Conservation (phyloP, 2,113 vertebrate species). For the Gymnobelideus leadbeateri region DNA sequence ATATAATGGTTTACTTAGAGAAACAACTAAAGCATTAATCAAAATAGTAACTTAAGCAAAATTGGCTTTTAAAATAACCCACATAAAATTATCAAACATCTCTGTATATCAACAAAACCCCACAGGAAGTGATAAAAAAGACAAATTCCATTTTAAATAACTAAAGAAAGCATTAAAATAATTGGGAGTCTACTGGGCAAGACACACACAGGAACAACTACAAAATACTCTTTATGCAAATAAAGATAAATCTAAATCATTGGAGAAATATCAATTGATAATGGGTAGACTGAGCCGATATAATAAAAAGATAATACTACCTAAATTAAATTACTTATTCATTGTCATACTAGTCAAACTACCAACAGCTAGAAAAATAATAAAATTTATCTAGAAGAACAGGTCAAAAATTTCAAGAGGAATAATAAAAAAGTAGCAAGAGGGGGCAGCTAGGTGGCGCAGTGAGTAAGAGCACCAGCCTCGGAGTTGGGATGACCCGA, state of each 20-base stretch:
- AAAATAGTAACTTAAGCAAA: neutral
- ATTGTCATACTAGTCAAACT: neutral
- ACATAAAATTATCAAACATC: neutral
- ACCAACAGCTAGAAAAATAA: neutral
- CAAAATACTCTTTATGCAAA: neutral
- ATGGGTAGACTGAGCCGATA: neutral
- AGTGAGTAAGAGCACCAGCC: no score
- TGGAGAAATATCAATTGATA: neutral
- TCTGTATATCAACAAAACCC: neutral
- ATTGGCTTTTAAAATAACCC: neutral
- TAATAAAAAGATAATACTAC: neutral
- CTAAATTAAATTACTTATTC: neutral
- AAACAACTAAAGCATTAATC: neutral
- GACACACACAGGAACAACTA: neutral
- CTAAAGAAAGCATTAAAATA: neutral
- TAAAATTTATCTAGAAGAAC: neutral
- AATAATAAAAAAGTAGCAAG: neutral
- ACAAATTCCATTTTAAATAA: neutral
- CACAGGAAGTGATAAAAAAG: neutral
- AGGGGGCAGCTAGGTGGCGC: no score
- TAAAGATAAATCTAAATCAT: neutral
- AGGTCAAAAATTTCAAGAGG: neutral
- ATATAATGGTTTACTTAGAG: neutral
- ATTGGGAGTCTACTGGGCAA: neutral
- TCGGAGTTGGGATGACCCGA: no score